Conservation (phyloP, 2,888 invertebrate species). For the Helleia helle region DNA sequence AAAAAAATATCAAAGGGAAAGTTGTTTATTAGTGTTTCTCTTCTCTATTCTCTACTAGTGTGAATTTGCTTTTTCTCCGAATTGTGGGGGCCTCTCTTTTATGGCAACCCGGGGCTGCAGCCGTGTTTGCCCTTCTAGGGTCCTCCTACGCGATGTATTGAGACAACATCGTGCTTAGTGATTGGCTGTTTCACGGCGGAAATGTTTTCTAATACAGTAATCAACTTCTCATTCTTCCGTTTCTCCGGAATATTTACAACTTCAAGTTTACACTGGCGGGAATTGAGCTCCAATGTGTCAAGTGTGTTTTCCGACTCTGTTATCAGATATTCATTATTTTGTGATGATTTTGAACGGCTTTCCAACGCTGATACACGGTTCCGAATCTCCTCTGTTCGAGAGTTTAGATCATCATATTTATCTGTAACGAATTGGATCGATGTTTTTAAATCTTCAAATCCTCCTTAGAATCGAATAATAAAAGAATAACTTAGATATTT, state of each 20-base stretch:
- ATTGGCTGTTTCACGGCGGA: background rate
- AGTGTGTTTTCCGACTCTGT: no score
- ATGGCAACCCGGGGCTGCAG: no score
- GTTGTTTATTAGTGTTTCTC: no score
- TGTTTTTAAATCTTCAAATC: background rate
- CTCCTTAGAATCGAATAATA: no score
- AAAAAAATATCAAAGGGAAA: no score
- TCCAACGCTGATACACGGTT: background rate
- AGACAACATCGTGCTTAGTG: background rate
- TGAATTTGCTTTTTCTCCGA: no score
- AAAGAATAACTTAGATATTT: background rate
- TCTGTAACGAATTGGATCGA: background rate
- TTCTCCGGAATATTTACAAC: background rate
- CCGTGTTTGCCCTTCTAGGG: no score
- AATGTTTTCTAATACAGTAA: background rate
- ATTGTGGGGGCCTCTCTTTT: no score
- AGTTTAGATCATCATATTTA: background rate
- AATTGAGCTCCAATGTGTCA: background rate
- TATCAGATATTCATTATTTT: no score
- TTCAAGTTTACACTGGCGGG: background rate
- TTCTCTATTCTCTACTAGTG: no score
- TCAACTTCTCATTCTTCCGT: background rate
- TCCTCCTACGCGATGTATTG: background rate
- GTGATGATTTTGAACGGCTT: background rate
- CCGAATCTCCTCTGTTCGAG: background rate